Conservation (phyloP, 2,888 invertebrate species). For the Nephrotoma appendiculata region DNA sequence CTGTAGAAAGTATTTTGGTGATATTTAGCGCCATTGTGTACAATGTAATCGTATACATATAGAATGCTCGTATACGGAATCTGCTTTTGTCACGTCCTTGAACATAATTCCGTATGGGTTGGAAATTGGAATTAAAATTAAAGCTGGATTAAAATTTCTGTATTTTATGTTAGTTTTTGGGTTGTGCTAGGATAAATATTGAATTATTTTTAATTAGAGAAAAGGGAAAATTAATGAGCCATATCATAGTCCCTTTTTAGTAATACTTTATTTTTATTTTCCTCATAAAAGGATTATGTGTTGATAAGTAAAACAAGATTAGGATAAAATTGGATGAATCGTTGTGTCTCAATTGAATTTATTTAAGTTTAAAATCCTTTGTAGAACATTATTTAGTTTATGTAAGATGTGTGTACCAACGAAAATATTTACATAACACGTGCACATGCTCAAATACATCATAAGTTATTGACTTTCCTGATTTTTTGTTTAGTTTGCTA, state of each 20-base stretch:
- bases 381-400: background rate
- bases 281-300: background rate
- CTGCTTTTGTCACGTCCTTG: background rate
- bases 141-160: background rate
- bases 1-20: background rate
- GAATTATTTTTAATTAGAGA: background rate
- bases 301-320: background rate
- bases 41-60: background rate
- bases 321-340: background rate
- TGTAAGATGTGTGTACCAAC: background rate
- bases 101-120: background rate
- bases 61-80: background rate
- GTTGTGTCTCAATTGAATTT: too few species aligned
- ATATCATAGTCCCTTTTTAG: background rate
- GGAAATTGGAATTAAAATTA: background rate
- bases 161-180: background rate
- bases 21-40: background rate
- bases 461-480: background rate
- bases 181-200: background rate
- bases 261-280: background rate
- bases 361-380: background rate
- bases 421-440: too few species aligned
- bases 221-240: background rate
- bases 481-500: background rate
- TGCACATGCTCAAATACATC: background rate